phyloP scores from a whole-genome alignment of 2,888 invertebrate species.

The Capitulum mitella region DNA sequence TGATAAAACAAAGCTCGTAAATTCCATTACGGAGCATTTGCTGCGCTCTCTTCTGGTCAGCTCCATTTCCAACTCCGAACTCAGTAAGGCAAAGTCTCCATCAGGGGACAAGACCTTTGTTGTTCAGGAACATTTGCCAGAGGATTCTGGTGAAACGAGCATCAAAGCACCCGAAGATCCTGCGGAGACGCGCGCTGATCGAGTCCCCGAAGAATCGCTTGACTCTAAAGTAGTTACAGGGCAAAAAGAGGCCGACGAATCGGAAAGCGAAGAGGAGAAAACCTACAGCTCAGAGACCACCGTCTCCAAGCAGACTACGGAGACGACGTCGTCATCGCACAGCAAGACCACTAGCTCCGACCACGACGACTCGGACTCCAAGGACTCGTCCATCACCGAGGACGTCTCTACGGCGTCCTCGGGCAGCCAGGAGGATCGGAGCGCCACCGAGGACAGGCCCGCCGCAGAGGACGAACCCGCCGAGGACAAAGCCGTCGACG shows the following conservation, averaged over 20 bases:
- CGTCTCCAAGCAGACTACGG: not conserved
- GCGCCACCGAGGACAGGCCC: not conserved
- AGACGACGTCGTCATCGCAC: not conserved
- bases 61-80: not conserved
- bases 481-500: not conserved
- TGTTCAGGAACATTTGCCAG: no score
- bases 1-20: not conserved
- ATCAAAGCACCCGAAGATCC: no score
- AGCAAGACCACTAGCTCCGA: not conserved
- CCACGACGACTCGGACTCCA: not conserved
- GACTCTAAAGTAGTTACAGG: not conserved
- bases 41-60: not conserved
- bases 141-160: no score
- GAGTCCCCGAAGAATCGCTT: no score
- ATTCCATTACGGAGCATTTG: not conserved
- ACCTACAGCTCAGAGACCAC: not conserved
- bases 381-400: slow-evolving; percentile 9
- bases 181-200: not conserved
- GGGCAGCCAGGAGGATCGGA: not conserved
- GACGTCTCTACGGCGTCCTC: slow-evolving; percentile 1
- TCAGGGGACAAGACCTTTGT: not conserved
- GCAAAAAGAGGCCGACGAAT: not conserved
- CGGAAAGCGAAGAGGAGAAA: not conserved
- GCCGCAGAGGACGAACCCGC: no score
- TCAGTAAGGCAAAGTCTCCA: not conserved